Evolutionary conservation across 2,888 invertebrate genomes (phyloP), one percentile per base, ranked within the genome.

Genomic region (Mythimna vitellina): DNA sequence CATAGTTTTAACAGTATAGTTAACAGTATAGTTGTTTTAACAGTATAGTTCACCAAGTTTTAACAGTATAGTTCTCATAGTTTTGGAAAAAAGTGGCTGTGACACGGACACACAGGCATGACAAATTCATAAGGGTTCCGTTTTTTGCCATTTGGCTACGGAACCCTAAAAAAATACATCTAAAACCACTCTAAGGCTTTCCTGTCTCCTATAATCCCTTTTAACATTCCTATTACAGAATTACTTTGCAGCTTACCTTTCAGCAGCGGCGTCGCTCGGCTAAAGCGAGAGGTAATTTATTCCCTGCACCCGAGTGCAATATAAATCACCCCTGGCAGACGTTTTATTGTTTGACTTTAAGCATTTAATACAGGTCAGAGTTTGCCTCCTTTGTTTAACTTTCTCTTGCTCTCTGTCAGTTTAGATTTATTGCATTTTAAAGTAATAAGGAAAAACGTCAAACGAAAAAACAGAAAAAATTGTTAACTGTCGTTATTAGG

Each of bases 281-380:
- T 72, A 66, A 70, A 67, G 54, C 57, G 22, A 66, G 61, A 56
- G 53, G 61, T 72, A 77, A 83, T 85, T 75, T 85, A 83, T 81
- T 74, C 73, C 60, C 7, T 85, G 65, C 79, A 73, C 49, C 75
- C 66, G 69, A 74, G 70, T 77, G 85, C 85, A 81, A 63, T 63
- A 81, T 85, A 83, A 85, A 84, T 84, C 76, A 69, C 46, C 6
- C 38, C 51, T 5, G 38, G 25, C 14, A 51, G 70, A 66, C 66
- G n/a, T 66, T 76, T 66, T 65, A 65, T 64, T 80, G 62, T 70
- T 62, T 63, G 54, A 54, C 53, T 79, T 70, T 51, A 64, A 70
- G 61, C 54, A 64, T 67, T 73, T 76, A 84, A 65, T 81, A 76
- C 71, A 63, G 38, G 57, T 61, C 49, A 38, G 49, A 29, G 38